Evolutionary conservation across 2,113 vertebrate genomes (phyloP).

Genomic region (Calidris pygmaea): DNA sequence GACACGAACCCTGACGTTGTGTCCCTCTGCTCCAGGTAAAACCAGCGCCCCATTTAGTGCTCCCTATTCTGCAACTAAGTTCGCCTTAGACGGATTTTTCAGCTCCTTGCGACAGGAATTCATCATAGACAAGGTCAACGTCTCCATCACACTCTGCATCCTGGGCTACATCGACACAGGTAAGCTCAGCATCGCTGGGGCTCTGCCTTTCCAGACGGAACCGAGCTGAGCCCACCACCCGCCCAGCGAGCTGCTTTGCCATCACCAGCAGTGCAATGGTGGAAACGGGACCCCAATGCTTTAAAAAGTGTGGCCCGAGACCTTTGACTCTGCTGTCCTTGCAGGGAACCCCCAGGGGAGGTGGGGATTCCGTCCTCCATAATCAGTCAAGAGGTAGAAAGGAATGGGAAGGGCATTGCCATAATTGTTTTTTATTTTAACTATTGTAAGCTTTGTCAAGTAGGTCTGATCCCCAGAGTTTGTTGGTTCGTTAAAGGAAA

Average conservation of each 20-base stretch:
- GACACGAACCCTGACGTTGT: fast-evolving
- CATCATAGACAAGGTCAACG: constrained; percentile 56
- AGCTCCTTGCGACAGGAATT: constrained; percentile 71
- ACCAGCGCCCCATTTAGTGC: not conserved
- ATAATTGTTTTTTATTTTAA: not conserved
- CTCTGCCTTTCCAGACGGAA: fast-evolving
- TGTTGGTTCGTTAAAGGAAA: not conserved
- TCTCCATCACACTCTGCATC: constrained; percentile 78
- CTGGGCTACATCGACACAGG: constrained; percentile 79
- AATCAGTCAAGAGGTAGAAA: not conserved
- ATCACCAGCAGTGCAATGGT: fast-evolving
- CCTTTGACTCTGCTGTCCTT: not conserved
- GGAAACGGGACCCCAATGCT: fast-evolving
- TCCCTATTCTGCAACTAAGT: constrained; percentile 76
- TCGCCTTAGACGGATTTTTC: constrained; percentile 80
- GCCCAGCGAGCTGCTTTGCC: not conserved
- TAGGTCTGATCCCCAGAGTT: not conserved
- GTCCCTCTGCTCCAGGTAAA: constrained; percentile 65
- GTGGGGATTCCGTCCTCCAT: not conserved
- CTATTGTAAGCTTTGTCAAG: not conserved
- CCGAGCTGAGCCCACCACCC: not conserved
- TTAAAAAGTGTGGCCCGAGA: fast-evolving
- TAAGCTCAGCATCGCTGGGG: not conserved
- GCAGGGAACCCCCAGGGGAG: not conserved
- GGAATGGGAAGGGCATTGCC: not conserved